These are phyloP conservation scores for Lasioglossum malachurum DNA, from an alignment of 2,888 invertebrate genomes.

Conservation along the genomic window DNA sequence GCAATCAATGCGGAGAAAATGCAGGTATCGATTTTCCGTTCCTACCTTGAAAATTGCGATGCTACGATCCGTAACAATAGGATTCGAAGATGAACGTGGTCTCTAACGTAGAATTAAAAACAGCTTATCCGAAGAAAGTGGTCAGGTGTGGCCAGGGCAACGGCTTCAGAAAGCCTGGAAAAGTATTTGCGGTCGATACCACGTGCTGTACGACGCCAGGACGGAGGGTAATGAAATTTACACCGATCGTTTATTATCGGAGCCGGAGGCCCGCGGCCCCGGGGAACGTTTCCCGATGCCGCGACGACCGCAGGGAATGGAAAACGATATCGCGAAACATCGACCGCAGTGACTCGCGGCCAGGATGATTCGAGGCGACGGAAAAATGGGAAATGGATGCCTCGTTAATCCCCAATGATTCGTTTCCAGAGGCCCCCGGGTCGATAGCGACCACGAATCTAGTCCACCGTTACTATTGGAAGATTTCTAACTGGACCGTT, in stretches of 20 bases:
- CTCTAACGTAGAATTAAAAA: not conserved
- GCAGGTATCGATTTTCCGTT: not conserved
- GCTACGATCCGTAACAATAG: not conserved
- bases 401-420: constrained; percentile 22
- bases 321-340: constrained; percentile 36
- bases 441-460: not conserved
- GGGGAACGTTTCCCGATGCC: constrained; percentile 19
- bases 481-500: not conserved
- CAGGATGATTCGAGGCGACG: constrained; percentile 2
- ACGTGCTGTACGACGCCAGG: constrained; percentile 49
- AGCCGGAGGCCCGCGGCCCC: not conserved
- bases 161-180: not conserved
- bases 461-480: not conserved
- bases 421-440: not conserved
- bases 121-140: not conserved
- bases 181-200: constrained; percentile 14
- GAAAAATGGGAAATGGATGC: not conserved
- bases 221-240: constrained; percentile 49
- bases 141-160: not conserved
- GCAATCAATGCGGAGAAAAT: not conserved
- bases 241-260: constrained; percentile 38
- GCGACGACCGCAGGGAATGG: constrained; percentile 28
- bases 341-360: constrained; percentile 16
- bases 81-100: not conserved
- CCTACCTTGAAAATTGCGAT: not conserved